Evolutionary conservation across 1,140 invertebrate species (phyloP).

Genomic region (Trypoxylus dichotomus): DNA sequence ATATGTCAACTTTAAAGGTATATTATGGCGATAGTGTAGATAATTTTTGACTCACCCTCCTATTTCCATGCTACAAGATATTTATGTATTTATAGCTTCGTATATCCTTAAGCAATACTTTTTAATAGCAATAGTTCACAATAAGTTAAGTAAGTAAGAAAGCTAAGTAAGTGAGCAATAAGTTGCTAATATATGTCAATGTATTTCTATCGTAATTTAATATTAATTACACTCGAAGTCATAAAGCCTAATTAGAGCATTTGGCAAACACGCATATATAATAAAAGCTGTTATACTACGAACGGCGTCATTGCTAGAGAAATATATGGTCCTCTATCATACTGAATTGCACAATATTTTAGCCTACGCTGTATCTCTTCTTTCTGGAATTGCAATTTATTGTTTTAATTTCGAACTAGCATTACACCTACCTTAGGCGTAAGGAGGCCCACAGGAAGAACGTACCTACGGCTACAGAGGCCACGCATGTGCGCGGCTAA

Average conservation of each 20-base stretch:
- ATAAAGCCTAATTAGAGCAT: not conserved
- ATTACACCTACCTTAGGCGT: not conserved
- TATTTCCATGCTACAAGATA: too few species aligned
- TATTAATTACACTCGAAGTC: too few species aligned
- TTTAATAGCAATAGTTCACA: too few species aligned
- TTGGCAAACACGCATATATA: not conserved
- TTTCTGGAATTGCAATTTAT: constrained; percentile 24
- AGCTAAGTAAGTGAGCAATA: too few species aligned
- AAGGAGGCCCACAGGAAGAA: not conserved
- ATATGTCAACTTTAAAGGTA: too few species aligned
- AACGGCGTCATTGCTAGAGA: not conserved
- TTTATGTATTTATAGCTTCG: too few species aligned
- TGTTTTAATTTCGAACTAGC: constrained; percentile 24
- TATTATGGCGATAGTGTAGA: too few species aligned
- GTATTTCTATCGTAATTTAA: too few species aligned
- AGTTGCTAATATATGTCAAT: too few species aligned
- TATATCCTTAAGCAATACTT: too few species aligned
- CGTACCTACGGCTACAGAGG: not conserved
- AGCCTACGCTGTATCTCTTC: not conserved
- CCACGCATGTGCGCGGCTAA: constrained; percentile 21
- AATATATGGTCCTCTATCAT: not conserved
- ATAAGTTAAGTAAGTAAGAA: too few species aligned
- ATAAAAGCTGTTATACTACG: not conserved
- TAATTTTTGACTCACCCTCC: too few species aligned
- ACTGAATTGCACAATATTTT: constrained; percentile 3